Evolutionary conservation across 2,797 vertebrate species (phyloP).

Genomic region (Enteromius fasciolatus): DNA sequence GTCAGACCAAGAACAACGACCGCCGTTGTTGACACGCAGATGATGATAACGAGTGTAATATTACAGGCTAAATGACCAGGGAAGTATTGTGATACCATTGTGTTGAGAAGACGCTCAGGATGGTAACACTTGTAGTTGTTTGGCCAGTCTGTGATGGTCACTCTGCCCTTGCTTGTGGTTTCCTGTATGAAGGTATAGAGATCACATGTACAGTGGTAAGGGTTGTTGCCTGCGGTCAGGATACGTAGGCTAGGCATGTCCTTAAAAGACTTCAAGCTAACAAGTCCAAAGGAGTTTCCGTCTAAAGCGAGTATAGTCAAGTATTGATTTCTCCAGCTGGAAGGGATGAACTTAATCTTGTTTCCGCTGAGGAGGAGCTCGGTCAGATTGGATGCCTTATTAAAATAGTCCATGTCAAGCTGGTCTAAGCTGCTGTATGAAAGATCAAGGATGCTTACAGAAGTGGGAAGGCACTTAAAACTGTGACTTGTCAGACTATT

Average conservation of each 20-base stretch:
- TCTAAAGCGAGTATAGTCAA: conserved; percentile 77
- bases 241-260: conserved; percentile 74
- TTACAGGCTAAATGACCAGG: conserved; percentile 78
- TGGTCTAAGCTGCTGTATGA: conserved; percentile 81
- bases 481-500: conserved; percentile 69
- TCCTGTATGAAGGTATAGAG: conserved; percentile 80
- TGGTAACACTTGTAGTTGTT: conserved; percentile 83
- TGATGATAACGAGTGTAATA: conserved; percentile 77
- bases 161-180: conserved; percentile 60
- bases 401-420: conserved; percentile 79
- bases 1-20: conserved; percentile 66
- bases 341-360: conserved; percentile 88
- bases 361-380: conserved; percentile 81
- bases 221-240: conserved; percentile 84
- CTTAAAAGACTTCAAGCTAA: conserved; percentile 77
- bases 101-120: conserved; percentile 78
- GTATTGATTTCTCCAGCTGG: conserved; percentile 76
- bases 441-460: conserved; percentile 78
- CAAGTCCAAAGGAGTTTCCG: conserved; percentile 86
- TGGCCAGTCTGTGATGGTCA: conserved; percentile 83
- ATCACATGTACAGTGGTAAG: conserved; percentile 87
- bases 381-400: conserved; percentile 67
- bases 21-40: conserved; percentile 75
- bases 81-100: conserved; percentile 71
- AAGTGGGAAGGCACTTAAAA: conserved; percentile 81